Conservation (phyloP, 2,113 vertebrate species). For the Podocnemis expansa region DNA sequence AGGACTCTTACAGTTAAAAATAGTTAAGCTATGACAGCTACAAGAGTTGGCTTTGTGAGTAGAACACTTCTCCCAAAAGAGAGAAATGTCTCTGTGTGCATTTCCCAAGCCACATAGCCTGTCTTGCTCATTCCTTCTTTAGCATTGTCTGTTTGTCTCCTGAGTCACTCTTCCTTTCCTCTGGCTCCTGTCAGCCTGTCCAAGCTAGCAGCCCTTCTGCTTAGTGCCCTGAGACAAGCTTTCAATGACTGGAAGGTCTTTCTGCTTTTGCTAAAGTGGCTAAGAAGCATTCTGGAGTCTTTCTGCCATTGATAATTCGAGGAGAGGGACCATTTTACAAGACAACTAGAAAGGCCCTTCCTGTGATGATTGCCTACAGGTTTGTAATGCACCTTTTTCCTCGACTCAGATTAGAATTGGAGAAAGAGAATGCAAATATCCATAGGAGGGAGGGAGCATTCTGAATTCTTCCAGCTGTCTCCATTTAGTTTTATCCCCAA, state of each 20-base stretch:
- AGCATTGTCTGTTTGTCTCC: background rate
- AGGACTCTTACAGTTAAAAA: background rate
- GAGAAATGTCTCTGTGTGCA: background rate
- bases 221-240: background rate
- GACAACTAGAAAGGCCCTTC: background rate
- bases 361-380: background rate
- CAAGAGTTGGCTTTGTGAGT: background rate
- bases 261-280: background rate
- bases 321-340: background rate
- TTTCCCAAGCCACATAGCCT: background rate
- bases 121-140: background rate
- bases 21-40: background rate
- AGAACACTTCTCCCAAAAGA: background rate
- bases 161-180: background rate
- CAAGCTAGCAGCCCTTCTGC: background rate
- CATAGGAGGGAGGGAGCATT: background rate
- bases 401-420: background rate
- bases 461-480: background rate
- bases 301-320: background rate
- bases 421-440: background rate
- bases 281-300: background rate
- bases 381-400: background rate
- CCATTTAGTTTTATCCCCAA: background rate
- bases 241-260: background rate
- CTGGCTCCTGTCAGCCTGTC: background rate